Evolutionary conservation across 2,113 vertebrate species (phyloP).

Genomic region (Phylloscopus trochiloides): DNA sequence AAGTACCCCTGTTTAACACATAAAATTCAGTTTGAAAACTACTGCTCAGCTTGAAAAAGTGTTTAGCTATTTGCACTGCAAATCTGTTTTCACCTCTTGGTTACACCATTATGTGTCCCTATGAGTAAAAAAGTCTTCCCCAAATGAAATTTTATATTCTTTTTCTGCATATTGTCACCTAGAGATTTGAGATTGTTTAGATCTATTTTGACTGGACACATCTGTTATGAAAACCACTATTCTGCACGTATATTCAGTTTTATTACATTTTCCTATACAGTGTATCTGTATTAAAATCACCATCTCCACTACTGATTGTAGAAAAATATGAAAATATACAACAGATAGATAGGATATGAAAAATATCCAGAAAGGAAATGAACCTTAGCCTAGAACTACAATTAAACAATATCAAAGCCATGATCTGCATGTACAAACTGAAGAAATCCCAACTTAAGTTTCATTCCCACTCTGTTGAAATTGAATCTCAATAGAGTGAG

Average conservation of each 20-base stretch:
- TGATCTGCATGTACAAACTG: neutral
- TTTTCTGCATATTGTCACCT: neutral
- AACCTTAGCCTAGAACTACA: neutral
- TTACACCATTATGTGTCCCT: neutral
- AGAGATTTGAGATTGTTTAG: neutral
- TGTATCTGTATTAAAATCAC: conserved; percentile 45
- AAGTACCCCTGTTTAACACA: neutral
- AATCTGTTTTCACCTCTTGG: neutral
- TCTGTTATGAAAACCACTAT: neutral
- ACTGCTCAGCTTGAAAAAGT: neutral
- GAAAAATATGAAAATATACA: neutral
- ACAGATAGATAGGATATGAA: neutral
- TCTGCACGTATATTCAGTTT: neutral
- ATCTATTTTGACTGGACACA: neutral
- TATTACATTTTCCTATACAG: neutral
- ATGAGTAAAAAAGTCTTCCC: neutral
- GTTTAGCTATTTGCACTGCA: neutral
- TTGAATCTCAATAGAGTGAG: neutral
- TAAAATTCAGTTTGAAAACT: neutral
- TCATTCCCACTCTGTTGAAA: neutral
- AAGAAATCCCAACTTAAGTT: neutral
- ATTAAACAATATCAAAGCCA: neutral
- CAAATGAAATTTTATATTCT: neutral
- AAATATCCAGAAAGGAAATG: conserved; percentile 28
- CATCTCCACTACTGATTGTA: neutral